Percentiles rank a stretch among this genome's conserved stretches.
Evolutionary conservation across 2,797 vertebrate species (phyloP).

Genomic region (Ctenosaura bakeri): DNA sequence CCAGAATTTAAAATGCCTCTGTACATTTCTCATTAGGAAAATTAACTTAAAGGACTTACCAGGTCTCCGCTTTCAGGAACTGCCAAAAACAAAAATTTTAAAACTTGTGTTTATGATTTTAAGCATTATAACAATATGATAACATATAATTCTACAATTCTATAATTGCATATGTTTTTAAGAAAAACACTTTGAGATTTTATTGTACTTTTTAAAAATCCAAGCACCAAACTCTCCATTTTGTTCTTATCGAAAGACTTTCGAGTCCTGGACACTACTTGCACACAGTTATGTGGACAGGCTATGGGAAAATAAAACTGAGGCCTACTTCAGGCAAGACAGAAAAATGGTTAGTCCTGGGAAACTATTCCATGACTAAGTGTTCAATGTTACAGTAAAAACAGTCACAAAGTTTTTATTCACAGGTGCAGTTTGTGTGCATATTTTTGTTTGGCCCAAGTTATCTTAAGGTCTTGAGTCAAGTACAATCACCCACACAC

Average conservation of each 20-base stretch:
- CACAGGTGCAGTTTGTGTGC: background rate
- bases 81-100: slow-evolving; percentile 68
- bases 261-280: background rate
- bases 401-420: background rate
- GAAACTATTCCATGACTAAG: background rate
- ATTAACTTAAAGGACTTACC: slow-evolving; percentile 83
- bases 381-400: background rate
- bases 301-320: background rate
- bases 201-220: background rate
- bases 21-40: slow-evolving; percentile 2
- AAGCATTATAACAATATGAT: background rate
- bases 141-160: background rate
- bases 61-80: slow-evolving; percentile 95
- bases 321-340: background rate
- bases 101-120: too few species aligned
- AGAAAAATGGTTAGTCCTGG: background rate
- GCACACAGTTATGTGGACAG: background rate
- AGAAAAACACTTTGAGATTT: background rate
- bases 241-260: background rate
- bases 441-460: background rate
- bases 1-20: background rate
- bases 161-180: slow-evolving; percentile 27
- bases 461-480: background rate
- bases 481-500: background rate
- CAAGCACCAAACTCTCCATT: background rate